Percentiles rank a stretch among this genome's conserved stretches.
These are phyloP conservation scores for Choristoneura rosaceana DNA, from an alignment of 2,888 invertebrate genomes.

Conservation along the genomic window DNA sequence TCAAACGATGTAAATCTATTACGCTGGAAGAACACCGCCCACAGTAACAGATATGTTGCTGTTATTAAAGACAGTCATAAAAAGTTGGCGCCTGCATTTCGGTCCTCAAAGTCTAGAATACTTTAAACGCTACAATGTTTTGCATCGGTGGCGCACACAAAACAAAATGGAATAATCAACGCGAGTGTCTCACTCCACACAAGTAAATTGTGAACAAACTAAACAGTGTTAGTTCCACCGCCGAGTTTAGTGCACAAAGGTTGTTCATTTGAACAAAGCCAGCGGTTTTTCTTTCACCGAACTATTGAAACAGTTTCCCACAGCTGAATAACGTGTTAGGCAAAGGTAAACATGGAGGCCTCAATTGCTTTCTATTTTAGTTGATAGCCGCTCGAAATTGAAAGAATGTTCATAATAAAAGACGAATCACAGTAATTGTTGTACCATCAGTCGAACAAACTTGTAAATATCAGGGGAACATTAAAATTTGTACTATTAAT, in stretches of 20 bases:
- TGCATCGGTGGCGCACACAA: conserved; percentile 3
- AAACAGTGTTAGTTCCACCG: conserved; percentile 26
- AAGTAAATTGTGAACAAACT: conserved; percentile 35
- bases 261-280: conserved; percentile 42
- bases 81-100: background rate
- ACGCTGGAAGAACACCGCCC: too few relatives aligned
- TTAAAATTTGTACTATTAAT: too few relatives aligned
- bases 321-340: conserved; percentile 1
- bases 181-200: conserved; percentile 5
- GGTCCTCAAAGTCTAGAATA: conserved; percentile 4
- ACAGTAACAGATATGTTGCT: conserved; percentile 6
- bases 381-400: conserved; percentile 2
- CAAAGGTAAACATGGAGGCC: conserved; percentile 28
- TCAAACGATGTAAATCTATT: too few relatives aligned
- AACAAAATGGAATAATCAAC: conserved; percentile 16
- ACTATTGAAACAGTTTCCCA: conserved; percentile 28
- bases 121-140: conserved; percentile 3
- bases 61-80: background rate
- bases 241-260: conserved; percentile 38
- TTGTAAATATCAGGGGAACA: too few relatives aligned
- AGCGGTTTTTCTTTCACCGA: conserved; percentile 42
- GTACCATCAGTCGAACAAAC: too few relatives aligned
- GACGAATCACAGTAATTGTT: background rate
- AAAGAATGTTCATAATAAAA: background rate
- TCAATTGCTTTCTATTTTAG: conserved; percentile 37